Evolutionary conservation across 2,113 vertebrate genomes (phyloP).

Genomic region (Plectropomus leopardus): DNA sequence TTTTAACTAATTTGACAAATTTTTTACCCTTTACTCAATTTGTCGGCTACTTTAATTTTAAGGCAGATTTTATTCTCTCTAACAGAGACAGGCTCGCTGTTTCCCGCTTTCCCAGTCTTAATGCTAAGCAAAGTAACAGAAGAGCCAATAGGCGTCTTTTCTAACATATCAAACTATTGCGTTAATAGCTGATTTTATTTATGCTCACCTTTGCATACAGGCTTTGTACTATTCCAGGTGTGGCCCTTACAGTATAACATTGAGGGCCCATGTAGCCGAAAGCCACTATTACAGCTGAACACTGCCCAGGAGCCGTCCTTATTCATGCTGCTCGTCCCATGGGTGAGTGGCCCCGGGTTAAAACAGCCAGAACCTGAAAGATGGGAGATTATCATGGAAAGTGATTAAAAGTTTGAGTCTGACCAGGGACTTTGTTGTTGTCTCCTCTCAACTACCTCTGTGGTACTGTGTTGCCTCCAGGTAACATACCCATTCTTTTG

Average conservation of each 20-base stretch:
- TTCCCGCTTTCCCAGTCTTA: too few species aligned
- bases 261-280: constrained; percentile 70
- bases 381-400: neutral
- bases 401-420: neutral
- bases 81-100: too few species aligned
- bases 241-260: constrained; percentile 79
- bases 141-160: neutral
- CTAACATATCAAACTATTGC: neutral
- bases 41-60: too few species aligned
- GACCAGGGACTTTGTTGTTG: neutral
- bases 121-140: too few species aligned
- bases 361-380: constrained; percentile 74
- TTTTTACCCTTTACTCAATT: too few species aligned
- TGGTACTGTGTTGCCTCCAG: too few species aligned
- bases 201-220: constrained; percentile 79
- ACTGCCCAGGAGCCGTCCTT: constrained; percentile 64
- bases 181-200: neutral
- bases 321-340: constrained; percentile 68
- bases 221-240: constrained; percentile 79
- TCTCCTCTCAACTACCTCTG: neutral
- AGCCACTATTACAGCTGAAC: constrained; percentile 78
- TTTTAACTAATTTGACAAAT: too few species aligned
- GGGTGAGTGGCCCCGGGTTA: constrained; percentile 52
- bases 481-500: too few species aligned
- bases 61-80: too few species aligned